phyloP scores from a whole-genome alignment of 1,140 invertebrate species.

The Anastatus disparis region DNA sequence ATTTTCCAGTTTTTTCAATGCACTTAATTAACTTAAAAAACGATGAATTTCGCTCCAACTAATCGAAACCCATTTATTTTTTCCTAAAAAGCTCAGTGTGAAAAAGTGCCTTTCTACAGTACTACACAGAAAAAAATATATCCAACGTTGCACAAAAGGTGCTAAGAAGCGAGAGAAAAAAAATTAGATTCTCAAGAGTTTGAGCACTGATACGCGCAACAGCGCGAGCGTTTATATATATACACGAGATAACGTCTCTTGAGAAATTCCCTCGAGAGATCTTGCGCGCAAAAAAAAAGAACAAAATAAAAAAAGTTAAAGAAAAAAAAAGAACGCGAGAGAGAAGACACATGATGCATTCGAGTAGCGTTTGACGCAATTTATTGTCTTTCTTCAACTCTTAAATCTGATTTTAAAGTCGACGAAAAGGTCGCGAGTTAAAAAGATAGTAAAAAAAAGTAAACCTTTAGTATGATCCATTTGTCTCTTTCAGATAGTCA shows the following conservation, averaged over 20 bases:
- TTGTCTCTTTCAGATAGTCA: background rate
- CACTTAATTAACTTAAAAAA: no score
- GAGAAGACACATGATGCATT: no score
- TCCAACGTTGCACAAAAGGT: no score
- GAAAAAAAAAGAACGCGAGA: background rate
- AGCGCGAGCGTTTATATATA: background rate
- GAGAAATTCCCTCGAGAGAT: background rate
- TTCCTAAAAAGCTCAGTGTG: no score
- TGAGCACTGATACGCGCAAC: background rate
- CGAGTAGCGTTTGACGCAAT: background rate
- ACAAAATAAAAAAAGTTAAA: no score
- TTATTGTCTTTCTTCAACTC: background rate
- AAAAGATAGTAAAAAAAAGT: no score
- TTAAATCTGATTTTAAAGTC: background rate
- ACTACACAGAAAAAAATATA: no score
- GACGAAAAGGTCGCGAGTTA: background rate
- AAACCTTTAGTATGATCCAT: no score
- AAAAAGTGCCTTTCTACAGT: no score
- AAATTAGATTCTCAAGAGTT: conserved; percentile 4
- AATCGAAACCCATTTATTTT: no score
- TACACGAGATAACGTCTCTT: background rate
- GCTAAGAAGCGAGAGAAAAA: background rate
- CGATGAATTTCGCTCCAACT: no score
- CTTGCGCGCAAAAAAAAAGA: background rate
- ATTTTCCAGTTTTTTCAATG: no score